Conservation (phyloP, 2,113 vertebrate genomes). For the Neotoma lepida region DNA sequence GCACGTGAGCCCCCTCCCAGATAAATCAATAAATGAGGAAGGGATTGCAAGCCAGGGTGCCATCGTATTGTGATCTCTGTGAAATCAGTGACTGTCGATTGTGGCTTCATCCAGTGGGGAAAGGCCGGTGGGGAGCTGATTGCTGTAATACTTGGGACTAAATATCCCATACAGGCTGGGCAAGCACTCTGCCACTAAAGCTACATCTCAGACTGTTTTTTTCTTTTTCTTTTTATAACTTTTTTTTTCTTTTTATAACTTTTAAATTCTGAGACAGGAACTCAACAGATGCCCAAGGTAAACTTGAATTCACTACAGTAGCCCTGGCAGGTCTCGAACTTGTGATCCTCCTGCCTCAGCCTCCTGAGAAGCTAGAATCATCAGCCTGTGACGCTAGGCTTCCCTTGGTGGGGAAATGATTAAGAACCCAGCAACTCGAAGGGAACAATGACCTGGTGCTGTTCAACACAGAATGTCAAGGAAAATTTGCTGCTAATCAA, state of each 20-base stretch:
- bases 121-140: not conserved
- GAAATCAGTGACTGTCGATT: not conserved
- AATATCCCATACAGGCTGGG: not conserved
- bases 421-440: not conserved
- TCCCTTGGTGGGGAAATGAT: not conserved
- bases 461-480: conserved; percentile 3
- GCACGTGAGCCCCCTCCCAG: not conserved
- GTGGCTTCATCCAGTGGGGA: not conserved
- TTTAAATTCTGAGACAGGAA: not conserved
- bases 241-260: too few species aligned
- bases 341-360: not conserved
- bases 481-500: not conserved
- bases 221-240: not conserved
- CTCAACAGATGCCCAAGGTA: not conserved
- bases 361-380: not conserved
- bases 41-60: too few species aligned
- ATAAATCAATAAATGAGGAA: not conserved
- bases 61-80: not conserved
- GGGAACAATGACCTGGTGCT: not conserved
- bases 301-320: not conserved
- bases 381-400: not conserved
- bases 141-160: not conserved
- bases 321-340: not conserved
- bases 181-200: not conserved
- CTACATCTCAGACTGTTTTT: not conserved